Evolutionary conservation across 2,888 invertebrate genomes (phyloP), one percentile per base, ranked within the genome.

Genomic region (Bombyx huttoni): DNA sequence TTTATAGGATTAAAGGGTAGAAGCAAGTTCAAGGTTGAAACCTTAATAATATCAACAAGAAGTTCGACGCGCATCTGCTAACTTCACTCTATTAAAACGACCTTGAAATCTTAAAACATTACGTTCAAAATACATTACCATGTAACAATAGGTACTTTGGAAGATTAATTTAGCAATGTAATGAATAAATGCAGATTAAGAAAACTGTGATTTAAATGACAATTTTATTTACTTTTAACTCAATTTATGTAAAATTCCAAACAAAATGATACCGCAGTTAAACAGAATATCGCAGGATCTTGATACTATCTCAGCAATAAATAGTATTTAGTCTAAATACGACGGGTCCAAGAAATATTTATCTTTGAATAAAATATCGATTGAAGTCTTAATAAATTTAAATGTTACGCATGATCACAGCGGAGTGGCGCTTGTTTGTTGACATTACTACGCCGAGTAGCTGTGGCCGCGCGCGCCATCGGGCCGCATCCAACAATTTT

Each of bases 381-480:
- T 40, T 40, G 40, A 40, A 40, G 40, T 40, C 40, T 40, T 40
- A 10, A 40, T 10, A 10, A 40, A 10, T 10, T 10, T 40, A 40
- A 40, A 40, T 40, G 40, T 40, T 40, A 40, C 40, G 40, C 40
- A 40, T 40, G 40, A 40, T 40, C 40, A 40, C 7, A 50, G 47
- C 52, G 48, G 47, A 52, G 40, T 47, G 50, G 47, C 45, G 65
- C 68, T 74, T 76, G 77, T 78, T 78, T 78, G 78, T 78, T 78
- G 78, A 78, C 78, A 78, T 75, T 70, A 63, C 75, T 72, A 77
- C 71, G 68, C 70, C 68, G 72, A 73, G 71, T 77, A 77, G 81
- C 78, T 74, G 78, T 74, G 74, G 71, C 65, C 70, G 70, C 67
- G 67, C 77, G 78, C 80, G 77, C 74, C 78, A 71, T 72, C 66